Conservation (phyloP, 2,113 vertebrate genomes). For the Coregonus clupeaformis region DNA sequence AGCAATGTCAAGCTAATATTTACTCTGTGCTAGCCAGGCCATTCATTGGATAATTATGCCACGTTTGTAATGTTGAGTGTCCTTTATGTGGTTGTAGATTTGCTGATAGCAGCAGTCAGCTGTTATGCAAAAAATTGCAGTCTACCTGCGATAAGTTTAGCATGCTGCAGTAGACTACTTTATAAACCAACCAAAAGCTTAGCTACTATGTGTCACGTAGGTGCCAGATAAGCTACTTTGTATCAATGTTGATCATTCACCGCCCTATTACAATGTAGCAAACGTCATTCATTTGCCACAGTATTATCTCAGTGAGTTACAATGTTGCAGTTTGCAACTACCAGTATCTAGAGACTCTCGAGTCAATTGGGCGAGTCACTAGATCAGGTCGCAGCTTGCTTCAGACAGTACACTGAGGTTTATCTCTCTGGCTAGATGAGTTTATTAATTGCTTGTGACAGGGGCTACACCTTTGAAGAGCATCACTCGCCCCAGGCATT, state of each 20-base stretch:
- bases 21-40: neutral
- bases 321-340: no score
- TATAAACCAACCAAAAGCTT: no score
- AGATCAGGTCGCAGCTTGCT: neutral
- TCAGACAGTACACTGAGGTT: neutral
- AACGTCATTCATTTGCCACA: neutral
- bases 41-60: neutral
- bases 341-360: no score
- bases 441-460: conserved; percentile 11
- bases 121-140: no score
- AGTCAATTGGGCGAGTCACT: no score
- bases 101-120: neutral
- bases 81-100: neutral
- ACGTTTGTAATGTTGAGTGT: neutral
- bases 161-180: no score
- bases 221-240: neutral
- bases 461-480: conserved; percentile 18
- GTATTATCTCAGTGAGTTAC: neutral
- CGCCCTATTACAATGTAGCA: neutral
- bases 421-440: neutral
- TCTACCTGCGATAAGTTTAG: no score
- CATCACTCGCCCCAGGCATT: neutral
- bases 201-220: neutral
- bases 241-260: neutral
- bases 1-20: neutral